These are phyloP conservation scores for Dermochelys coriacea DNA, from an alignment of 2,797 vertebrate genomes.

Conservation along the genomic window DNA sequence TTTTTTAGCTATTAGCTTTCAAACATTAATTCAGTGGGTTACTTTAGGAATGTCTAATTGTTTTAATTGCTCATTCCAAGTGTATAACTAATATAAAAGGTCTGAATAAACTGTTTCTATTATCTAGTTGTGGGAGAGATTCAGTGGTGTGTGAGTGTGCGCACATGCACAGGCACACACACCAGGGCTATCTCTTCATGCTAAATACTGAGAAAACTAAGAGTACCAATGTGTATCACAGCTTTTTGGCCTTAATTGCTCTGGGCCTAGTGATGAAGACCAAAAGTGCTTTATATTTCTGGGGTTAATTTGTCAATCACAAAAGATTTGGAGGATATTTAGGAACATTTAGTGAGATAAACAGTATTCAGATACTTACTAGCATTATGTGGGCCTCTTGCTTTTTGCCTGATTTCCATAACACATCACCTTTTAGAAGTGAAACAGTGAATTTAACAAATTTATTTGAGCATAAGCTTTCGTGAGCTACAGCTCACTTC, in stretches of 20 bases:
- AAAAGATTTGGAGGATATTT: slow-evolving; percentile 69
- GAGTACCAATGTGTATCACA: slow-evolving; percentile 53
- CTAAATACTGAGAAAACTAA: slow-evolving; percentile 30
- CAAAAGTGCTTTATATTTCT: slow-evolving; percentile 65
- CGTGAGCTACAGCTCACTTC: too few relatives aligned
- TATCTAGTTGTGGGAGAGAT: background rate
- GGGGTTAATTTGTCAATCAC: slow-evolving; percentile 69
- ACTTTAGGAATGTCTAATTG: slow-evolving; percentile 8
- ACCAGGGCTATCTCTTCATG: slow-evolving; percentile 27
- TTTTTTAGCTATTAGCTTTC: background rate
- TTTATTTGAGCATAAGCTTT: too few relatives aligned
- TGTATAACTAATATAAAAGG: background rate
- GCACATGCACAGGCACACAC: background rate
- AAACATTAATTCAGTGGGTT: slow-evolving; percentile 6
- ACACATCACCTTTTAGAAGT: slow-evolving; percentile 76
- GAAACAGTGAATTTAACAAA: slow-evolving; percentile 71
- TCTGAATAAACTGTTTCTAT: background rate
- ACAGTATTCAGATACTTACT: slow-evolving; percentile 68
- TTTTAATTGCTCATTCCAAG: background rate
- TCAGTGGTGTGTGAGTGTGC: background rate
- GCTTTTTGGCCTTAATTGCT: slow-evolving; percentile 70
- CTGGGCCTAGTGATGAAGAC: slow-evolving; percentile 48
- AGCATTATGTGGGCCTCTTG: slow-evolving; percentile 64
- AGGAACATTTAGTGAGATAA: slow-evolving; percentile 75
- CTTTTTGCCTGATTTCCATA: slow-evolving; percentile 76